A percentile compares a stretch with the other conserved stretches of the same genome.
Evolutionary conservation across 2,888 invertebrate species (phyloP).

Genomic region (Xestia xanthographa): DNA sequence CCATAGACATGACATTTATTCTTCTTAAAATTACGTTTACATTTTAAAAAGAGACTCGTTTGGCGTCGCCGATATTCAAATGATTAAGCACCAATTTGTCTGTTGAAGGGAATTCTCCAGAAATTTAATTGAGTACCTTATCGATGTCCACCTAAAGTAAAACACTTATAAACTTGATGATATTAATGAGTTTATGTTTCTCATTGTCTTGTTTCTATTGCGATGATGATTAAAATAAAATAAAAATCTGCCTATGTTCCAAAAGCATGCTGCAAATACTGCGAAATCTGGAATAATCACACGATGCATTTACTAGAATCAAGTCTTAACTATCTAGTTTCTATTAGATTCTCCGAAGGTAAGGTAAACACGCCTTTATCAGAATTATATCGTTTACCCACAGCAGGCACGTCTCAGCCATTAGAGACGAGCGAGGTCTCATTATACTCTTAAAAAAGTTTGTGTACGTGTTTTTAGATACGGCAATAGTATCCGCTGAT

Average conservation of each 20-base stretch:
- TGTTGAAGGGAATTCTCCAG: background rate
- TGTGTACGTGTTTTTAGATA: conserved; percentile 47
- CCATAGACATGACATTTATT: background rate
- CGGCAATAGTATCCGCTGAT: conserved; percentile 29
- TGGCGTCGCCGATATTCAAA: background rate
- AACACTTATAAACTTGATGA: background rate
- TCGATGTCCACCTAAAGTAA: background rate
- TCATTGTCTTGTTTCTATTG: background rate
- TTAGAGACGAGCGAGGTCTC: conserved; percentile 48
- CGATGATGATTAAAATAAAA: too few relatives aligned
- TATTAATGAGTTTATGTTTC: background rate
- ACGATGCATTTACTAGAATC: background rate
- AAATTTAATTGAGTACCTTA: background rate
- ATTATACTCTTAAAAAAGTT: conserved; percentile 53
- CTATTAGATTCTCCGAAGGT: conserved; percentile 26
- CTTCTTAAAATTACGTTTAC: background rate
- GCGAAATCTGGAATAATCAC: background rate
- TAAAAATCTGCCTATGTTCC: background rate
- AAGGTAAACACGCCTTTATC: conserved; percentile 54
- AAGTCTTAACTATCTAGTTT: conserved; percentile 7
- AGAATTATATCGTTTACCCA: conserved; percentile 32
- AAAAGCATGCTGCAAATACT: background rate
- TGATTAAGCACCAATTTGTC: background rate
- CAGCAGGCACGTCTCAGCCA: conserved; percentile 52
- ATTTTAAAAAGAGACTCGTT: background rate